Evolutionary conservation across 2,797 vertebrate genomes (phyloP).

Genomic region (Pseudochaenichthys georgianus): DNA sequence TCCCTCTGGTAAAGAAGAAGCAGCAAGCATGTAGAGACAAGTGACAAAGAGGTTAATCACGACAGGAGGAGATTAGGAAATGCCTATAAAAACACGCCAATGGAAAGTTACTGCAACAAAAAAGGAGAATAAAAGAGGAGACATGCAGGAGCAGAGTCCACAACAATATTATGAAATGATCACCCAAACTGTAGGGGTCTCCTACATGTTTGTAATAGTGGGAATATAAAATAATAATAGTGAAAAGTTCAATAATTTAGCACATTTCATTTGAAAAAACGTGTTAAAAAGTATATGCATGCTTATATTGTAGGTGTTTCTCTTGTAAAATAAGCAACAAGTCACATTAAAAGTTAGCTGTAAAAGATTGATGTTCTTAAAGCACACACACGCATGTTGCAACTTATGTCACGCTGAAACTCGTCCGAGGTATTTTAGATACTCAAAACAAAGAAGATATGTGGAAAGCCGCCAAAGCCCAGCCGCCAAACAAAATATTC

Average conservation of each 20-base stretch:
- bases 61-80: neutral
- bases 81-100: neutral
- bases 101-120: slow-evolving; percentile 47
- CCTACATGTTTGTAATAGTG: neutral
- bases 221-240: neutral
- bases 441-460: neutral
- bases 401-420: slow-evolving; percentile 10
- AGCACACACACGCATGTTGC: too few species aligned
- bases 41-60: neutral
- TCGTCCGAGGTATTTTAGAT: slow-evolving; percentile 14
- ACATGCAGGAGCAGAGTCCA: neutral
- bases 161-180: neutral
- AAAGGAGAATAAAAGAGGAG: neutral
- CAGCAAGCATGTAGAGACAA: slow-evolving; percentile 26
- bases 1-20: neutral
- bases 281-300: neutral
- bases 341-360: neutral
- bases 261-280: neutral
- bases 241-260: neutral
- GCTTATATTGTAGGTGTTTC: too few species aligned
- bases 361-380: neutral
- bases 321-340: too few species aligned
- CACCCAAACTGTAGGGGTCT: neutral
- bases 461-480: neutral
- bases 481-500: neutral